phyloP scores from a whole-genome alignment of 2,888 invertebrate species.

The Bellardia bayeri region DNA sequence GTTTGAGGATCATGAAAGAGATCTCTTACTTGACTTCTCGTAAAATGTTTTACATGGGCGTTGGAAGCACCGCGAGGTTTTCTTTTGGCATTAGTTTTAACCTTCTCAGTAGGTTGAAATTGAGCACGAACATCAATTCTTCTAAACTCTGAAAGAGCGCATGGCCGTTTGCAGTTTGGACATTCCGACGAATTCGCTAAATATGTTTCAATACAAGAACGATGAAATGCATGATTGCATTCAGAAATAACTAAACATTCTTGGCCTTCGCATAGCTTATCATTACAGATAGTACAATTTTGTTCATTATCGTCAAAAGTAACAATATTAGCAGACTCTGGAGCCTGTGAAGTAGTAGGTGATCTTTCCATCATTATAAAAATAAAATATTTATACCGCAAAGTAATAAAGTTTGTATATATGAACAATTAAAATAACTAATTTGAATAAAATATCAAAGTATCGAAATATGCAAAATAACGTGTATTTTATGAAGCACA shows the following conservation, averaged over 20 bases:
- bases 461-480: too few relatives aligned
- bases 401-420: too few relatives aligned
- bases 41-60: too few relatives aligned
- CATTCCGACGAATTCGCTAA: neutral
- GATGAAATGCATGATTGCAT: neutral
- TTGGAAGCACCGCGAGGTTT: too few relatives aligned
- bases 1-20: too few relatives aligned
- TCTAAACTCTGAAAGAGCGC: neutral
- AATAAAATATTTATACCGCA: too few relatives aligned
- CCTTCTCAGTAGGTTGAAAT: neutral
- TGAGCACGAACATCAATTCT: neutral
- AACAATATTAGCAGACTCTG: neutral
- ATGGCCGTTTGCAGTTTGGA: neutral
- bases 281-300: neutral
- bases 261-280: neutral
- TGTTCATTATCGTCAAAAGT: neutral
- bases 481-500: too few relatives aligned
- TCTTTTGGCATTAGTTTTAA: too few relatives aligned
- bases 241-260: constrained; percentile 12
- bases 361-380: constrained; percentile 1
- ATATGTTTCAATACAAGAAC: neutral
- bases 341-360: neutral
- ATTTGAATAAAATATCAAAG: too few relatives aligned
- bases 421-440: too few relatives aligned
- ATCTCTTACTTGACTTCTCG: too few relatives aligned